Evolutionary conservation across 2,113 vertebrate genomes (phyloP), one percentile per base, ranked within the genome.

Genomic region (Hypomesus transpacificus): DNA sequence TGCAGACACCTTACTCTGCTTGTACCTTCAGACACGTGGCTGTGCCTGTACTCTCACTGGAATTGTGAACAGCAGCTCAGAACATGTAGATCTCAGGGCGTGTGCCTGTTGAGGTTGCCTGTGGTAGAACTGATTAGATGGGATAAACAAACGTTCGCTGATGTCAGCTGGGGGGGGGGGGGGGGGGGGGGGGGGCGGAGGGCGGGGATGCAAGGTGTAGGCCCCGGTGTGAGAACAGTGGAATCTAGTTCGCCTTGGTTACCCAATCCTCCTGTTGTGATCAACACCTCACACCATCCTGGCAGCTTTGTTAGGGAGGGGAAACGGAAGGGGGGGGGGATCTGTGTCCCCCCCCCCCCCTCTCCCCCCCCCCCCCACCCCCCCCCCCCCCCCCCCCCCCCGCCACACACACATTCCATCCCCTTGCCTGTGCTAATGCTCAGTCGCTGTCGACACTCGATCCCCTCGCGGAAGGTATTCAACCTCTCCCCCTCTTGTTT

Each of bases 371-470:
- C 0, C n/a, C n/a, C n/a, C n/a, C n/a, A n/a, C 2, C 16, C 16
- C 51, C 14, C 0, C 2, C 16, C 16, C 51, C 14, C 0, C 2
- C 16, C 16, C 51, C 14, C 0, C 7, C 18, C 74, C 50, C 75
- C 72, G 21, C 69, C 68, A 66, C n/a, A 66, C n/a, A 58, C 52
- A 14, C 14, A 7, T 52, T 11, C 18, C 54, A 71, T 71, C 74
- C 28, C 76, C 70, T 65, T 66, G 9, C n/a, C 52, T 24, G 52
- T 56, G 81, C 83, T 88, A 86, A 87, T 86, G 85, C 82, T 79
- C 87, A 78, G 84, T 78, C 85, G 88, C 90, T 93, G 90, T 94
- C 92, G 91, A 77, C 64, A 83, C 59, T 81, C 84, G 70, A 79
- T 18, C 83, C 75, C 80, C 89, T 87, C 89, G 74, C 86, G 24